Base-by-base conservation (phyloP, 2,888 invertebrate species). In the Argyra leucocephala region DNA sequence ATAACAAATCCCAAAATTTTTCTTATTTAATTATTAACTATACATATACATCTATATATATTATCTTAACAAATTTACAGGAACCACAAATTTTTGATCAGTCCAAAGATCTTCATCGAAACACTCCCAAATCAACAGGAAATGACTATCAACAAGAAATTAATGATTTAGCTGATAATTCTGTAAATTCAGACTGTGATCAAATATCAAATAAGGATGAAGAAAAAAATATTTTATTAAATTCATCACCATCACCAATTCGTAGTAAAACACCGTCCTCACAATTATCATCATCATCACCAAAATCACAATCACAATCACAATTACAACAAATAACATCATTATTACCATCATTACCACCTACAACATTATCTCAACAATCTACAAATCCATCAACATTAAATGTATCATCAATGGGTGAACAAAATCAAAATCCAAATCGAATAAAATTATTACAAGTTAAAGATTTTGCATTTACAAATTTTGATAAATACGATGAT, bases 221-320 rank as follows among this genome's bases (percentile, higher is more conserved):
- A 12, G 48, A 48, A 48, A 48, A 48, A 12, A n/a, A 48, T 18
- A 3, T 18, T 48, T 2, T 12, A 3, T 48, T 15, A 48, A 48
- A 48, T 18, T 48, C 18, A 48, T 48, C 48, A 48, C 48, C 18
- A 48, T 48, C 48, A 48, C 48, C 48, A 48, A 57, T 63, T 67
- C 22, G 62, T 66, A 68, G 37, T 69, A 68, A 58, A 70, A 68
- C 37, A 69, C 81, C 48, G 48, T 48, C 48, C 48, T 48, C 15
- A 31, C 31, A 5, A 10, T 60, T 60, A 57, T 57, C 60, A 31
- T 9, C 21, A 60, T 24, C 22, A 24, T 18, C 23, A 23, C 5
- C 23, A 60, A 60, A 15, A 60, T 60, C 60, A 24, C 26, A 57
- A 57, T 3, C 10, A 23, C 7, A 23, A 21, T 23, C 5, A 3